These are phyloP conservation scores for Philereme vetulata DNA, from an alignment of 2,888 invertebrate genomes.

Conservation along the genomic window DNA sequence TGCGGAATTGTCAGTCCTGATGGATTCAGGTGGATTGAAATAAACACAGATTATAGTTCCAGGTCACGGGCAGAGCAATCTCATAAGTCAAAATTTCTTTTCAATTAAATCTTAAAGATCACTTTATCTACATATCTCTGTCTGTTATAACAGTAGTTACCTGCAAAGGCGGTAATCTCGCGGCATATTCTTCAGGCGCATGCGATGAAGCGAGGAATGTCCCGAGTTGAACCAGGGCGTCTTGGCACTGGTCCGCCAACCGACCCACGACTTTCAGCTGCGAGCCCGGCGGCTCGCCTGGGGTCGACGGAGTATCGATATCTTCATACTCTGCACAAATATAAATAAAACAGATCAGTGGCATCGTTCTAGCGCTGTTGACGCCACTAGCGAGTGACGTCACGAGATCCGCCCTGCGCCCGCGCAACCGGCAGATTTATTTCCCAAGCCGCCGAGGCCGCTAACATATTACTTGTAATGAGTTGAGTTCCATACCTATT, in stretches of 20 bases:
- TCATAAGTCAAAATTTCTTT: too few relatives aligned
- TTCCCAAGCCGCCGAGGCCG: too few relatives aligned
- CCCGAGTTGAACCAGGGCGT: constrained; percentile 98
- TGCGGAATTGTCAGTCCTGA: too few relatives aligned
- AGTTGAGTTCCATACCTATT: too few relatives aligned
- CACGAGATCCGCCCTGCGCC: too few relatives aligned
- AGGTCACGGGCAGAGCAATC: too few relatives aligned
- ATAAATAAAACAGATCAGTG: constrained; percentile 3
- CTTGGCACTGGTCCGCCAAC: constrained; percentile 96
- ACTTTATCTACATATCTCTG: background rate
- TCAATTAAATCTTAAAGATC: too few relatives aligned
- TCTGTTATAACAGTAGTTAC: constrained; percentile 43
- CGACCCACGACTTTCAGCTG: constrained; percentile 95
- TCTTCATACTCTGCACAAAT: constrained; percentile 60
- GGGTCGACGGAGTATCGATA: constrained; percentile 45
- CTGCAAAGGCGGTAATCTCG: constrained; percentile 92
- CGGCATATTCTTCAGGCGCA: constrained; percentile 96
- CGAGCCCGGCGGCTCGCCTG: constrained; percentile 87
- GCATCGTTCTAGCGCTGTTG: too few relatives aligned
- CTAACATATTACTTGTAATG: too few relatives aligned
- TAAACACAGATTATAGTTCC: too few relatives aligned
- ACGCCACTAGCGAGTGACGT: background rate
- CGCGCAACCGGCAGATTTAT: too few relatives aligned
- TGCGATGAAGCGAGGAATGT: constrained; percentile 97
- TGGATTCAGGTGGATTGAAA: too few relatives aligned